Evolutionary conservation across 2,113 vertebrate genomes (phyloP), one percentile per base, ranked within the genome.

Genomic region (Phaethornis superciliosus): DNA sequence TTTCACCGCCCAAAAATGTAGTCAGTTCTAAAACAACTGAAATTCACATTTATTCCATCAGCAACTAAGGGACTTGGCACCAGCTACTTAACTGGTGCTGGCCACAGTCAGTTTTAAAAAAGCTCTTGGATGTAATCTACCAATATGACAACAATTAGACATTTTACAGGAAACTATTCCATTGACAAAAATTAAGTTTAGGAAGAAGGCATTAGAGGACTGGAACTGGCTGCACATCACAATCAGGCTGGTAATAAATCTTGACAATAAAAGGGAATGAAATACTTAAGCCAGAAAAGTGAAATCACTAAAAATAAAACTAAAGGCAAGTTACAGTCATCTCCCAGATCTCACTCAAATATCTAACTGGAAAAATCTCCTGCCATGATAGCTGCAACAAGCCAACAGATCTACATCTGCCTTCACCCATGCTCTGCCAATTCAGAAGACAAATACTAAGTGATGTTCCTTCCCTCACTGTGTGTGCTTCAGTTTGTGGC

Each of bases 301-400:
- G 81, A 97, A 96, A 96, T 90, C 88, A 93, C 92, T 92, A 94
- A 95, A 96, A 95, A 92, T 94, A 95, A 93, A 97, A 80, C 80
- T 77, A 67, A 64, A 95, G 71, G 83, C 63, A 93, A 95, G 94
- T 91, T 87, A 74, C 32, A 72, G 68, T 88, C 6, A 60, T 90
- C 80, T 93, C 82, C 44, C 21, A 89, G 58, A 85, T 74, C 65
- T 91, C 58, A 79, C 85, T 90, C 8, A 0, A 90, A 76, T 81
- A 88, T 84, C 37, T 81, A 40, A 70, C 67, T 90, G 51, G 47
- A 94, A 93, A 89, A 69, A 35, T n/a, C 58, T 83, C 59, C 69
- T 88, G n/a, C 64, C 51, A 59, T 4, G 24, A 70, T 75, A 89
- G 75, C 49, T 90, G n/a, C 37, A 90, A 32, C 37, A 64, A 33